Conservation (phyloP, 2,113 vertebrate species). For the Progne subis region DNA sequence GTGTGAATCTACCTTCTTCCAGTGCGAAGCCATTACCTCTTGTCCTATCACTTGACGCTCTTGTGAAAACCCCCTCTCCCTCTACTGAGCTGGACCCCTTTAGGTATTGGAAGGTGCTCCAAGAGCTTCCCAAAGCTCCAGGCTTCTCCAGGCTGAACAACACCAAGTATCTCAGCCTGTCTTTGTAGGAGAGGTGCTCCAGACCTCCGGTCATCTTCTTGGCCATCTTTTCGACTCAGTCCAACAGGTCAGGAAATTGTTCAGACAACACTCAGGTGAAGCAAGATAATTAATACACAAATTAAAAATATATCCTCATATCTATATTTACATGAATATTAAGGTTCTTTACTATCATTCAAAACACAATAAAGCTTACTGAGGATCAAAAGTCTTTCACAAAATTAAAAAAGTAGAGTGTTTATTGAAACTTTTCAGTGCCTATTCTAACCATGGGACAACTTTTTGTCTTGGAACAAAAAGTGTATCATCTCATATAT, state of each 20-base stretch:
- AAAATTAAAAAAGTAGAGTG: not conserved
- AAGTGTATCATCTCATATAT: not conserved
- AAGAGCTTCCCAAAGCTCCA: not conserved
- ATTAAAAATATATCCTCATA: not conserved
- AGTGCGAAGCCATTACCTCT: not conserved
- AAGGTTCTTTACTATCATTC: not conserved
- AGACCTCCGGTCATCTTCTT: not conserved
- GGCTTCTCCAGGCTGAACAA: not conserved
- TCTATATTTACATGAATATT: not conserved
- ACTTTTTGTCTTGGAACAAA: not conserved
- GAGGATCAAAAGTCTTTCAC: not conserved
- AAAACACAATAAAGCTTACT: not conserved
- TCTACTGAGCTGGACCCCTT: not conserved
- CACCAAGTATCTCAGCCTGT: not conserved
- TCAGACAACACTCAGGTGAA: not conserved
- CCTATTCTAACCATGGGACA: not conserved
- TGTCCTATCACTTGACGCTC: not conserved
- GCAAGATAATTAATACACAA: not conserved
- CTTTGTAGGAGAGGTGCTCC: not conserved
- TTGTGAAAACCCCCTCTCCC: not conserved
- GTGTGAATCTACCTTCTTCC: too few species aligned
- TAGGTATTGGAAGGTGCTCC: not conserved
- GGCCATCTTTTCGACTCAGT: not conserved
- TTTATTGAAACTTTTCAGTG: not conserved
- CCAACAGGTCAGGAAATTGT: not conserved